Percentiles rank a stretch among this genome's conserved stretches.
phyloP scores from a whole-genome alignment of 2,888 invertebrate genomes.

The Escarpia spicata region DNA sequence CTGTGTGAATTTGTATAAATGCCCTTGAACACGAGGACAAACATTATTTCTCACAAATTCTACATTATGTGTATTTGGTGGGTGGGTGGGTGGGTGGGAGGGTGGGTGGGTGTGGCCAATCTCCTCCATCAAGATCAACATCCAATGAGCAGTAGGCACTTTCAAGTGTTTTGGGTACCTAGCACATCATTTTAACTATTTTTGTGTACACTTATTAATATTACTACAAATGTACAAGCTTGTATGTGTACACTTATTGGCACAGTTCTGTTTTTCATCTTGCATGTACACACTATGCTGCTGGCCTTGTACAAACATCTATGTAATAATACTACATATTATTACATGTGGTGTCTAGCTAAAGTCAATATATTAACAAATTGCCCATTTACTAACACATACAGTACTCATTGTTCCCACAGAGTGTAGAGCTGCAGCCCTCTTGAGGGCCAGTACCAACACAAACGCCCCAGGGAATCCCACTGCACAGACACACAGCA shows the following conservation, averaged over 20 bases:
- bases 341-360: neutral
- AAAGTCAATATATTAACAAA: neutral
- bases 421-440: neutral
- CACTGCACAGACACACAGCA: neutral
- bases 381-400: neutral
- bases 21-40: neutral
- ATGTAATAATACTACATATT: neutral
- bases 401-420: neutral
- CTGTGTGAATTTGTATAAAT: neutral
- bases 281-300: neutral
- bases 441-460: neutral
- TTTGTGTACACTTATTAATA: neutral
- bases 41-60: neutral
- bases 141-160: neutral
- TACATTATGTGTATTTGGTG: neutral
- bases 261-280: neutral
- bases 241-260: neutral
- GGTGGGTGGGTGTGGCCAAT: too few species aligned
- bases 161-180: neutral
- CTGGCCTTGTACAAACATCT: neutral
- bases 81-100: too few species aligned
- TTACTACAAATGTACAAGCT: neutral
- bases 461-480: neutral
- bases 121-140: too few species aligned
- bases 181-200: neutral